A percentile compares a stretch with the other conserved stretches of the same genome.
Evolutionary conservation across 2,797 vertebrate genomes (phyloP).

Genomic region (Myotis vivesi): DNA sequence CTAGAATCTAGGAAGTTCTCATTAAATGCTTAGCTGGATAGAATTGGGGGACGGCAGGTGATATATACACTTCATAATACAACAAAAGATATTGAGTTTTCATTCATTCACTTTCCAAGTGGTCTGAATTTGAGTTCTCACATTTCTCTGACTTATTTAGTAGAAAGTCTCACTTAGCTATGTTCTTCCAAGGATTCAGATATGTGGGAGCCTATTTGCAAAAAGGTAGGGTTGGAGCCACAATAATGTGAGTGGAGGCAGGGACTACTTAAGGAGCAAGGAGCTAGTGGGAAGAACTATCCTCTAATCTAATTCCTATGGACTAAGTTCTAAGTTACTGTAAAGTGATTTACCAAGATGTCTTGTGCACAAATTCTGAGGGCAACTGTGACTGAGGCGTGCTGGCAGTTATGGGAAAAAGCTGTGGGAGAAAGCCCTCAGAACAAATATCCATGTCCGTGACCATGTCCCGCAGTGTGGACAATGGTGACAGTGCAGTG

Average conservation of each 20-base stretch:
- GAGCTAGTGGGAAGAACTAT: background rate
- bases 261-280: background rate
- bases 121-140: background rate
- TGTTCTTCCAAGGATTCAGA: background rate
- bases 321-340: background rate
- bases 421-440: background rate
- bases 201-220: background rate
- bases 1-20: background rate
- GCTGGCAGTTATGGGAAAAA: background rate
- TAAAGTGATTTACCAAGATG: background rate
- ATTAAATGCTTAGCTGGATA: background rate
- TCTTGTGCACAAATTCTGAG: conserved; percentile 15
- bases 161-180: background rate
- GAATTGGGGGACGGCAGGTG: background rate
- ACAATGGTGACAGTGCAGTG: background rate
- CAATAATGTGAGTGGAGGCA: background rate
- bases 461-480: background rate
- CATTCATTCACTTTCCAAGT: background rate
- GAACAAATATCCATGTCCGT: background rate
- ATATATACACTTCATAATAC: background rate
- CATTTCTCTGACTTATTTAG: background rate
- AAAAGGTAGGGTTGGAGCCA: background rate
- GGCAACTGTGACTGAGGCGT: background rate
- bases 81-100: background rate
- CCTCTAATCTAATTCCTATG: background rate